Base-by-base conservation (phyloP, 2,797 vertebrate species). In the Psittacula derbiana region DNA sequence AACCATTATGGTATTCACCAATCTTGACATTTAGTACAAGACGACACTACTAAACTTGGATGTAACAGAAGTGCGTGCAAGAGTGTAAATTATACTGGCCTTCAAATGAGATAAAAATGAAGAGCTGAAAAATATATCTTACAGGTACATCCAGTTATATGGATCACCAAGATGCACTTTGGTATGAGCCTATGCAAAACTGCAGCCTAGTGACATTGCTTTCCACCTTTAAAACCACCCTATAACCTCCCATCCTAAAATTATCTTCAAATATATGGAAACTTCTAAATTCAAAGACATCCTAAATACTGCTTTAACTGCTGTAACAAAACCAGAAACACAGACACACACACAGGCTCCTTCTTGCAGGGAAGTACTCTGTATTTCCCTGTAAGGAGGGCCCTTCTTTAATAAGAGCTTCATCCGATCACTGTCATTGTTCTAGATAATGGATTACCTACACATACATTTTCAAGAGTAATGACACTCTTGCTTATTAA, bases 401-500 rank as follows among this genome's bases (percentile, higher is more conserved):
- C 75, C 80, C 92, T 86, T 96, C 96, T 97, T 97, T 97, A 97
- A 96, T 96, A 97, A 95, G 96, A 69, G 92, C 91, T 96, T 92
- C 93, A 97, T 95, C 93, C 31, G 91, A 97, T 97, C 97, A 95
- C 97, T 98, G 98, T 98, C 98, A 98, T 96, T 97, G 97, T 97
- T 97, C 97, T 96, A 97, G 96, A 97, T 98, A 98, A 98, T 92
- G 88, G 98, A 98, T 98, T 94, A 96, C 97, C 97, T 96, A 96
- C 96, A 98, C 97, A 98, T 98, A 98, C 97, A 98, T 98, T 98
- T 98, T 98, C 97, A 98, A 98, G 98, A 98, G 96, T 98, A 98
- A 98, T 98, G 98, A 98, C 98, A 98, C 96, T 98, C 97, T 91
- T 97, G 98, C 98, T 98, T 98, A 98, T 98, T 98, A 98, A 98